Base-by-base conservation (phyloP, 2,797 vertebrate genomes). In the Ambastaia sidthimunki region DNA sequence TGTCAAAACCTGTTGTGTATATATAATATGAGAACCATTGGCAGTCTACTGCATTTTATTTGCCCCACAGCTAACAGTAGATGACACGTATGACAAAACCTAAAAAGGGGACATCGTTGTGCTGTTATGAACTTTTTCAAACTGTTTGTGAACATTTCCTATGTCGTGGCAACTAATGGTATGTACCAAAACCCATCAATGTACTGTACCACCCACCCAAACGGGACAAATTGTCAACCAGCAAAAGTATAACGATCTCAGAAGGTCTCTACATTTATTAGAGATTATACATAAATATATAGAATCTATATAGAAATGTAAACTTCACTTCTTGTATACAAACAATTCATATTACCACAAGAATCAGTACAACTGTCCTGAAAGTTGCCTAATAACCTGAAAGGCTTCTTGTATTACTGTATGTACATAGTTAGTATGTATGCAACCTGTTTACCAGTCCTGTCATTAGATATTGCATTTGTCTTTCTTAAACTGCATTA, bases 371-470 rank as follows among this genome's bases (percentile, higher is more conserved):
- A 83, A 48, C 80, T 85, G 81, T 82, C 34, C 82, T 80, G 66
- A 83, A 69, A 81, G 80, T 68, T 74, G 62, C 85, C 71, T 71
- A 63, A 80, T 78, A 87, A 55, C 86, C 76, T 80, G 28, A 71
- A 60, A 83, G 71, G 80, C 84, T 54, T 86, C 76, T 84, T 86
- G 74, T 86, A 83, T 87, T 89, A 89, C 88, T 89, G 85, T 85
- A 86, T 93, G 90, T 93, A 93, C 82, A 94, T 92, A 92, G 62
- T 78, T 78, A 86, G 82, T 88, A 82, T 86, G 87, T 88, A 89
- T 87, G 84, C 88, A 83, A 85, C 87, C 83, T 91, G 86, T 81
- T 86, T 87, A 74, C 81, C 76, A 80, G 83, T 88, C 76, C 44
- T 84, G 86, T 85, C 79, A 70, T 81, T 85, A 88, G 88, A 87